Evolutionary conservation across 2,113 vertebrate species (phyloP).

Genomic region (Rana temporaria): DNA sequence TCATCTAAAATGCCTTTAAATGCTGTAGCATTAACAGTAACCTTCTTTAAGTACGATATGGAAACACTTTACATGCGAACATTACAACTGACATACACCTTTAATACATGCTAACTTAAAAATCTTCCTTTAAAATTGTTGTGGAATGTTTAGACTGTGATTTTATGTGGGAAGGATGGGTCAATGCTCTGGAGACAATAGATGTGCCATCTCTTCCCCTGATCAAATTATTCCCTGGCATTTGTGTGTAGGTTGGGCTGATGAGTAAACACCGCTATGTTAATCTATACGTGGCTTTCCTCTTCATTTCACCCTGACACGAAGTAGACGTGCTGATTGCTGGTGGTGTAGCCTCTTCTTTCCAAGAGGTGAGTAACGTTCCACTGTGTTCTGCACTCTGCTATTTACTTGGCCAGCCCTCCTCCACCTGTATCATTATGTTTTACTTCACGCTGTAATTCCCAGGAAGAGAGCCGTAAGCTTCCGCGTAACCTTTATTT

Average conservation of each 20-base stretch:
- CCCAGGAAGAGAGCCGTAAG: slow-evolving; percentile 81
- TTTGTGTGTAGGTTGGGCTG: slow-evolving; percentile 13
- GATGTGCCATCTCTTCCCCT: slow-evolving; percentile 15
- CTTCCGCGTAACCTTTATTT: slow-evolving; percentile 90
- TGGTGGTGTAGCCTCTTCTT: slow-evolving; percentile 24
- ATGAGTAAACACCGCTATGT: slow-evolving; percentile 36
- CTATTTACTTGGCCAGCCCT: slow-evolving; percentile 14
- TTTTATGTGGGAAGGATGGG: neutral
- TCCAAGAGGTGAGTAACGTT: slow-evolving; percentile 39
- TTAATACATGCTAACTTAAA: no score
- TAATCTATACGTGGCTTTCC: slow-evolving; percentile 32
- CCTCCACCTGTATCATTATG: slow-evolving; percentile 48
- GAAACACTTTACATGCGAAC: no score
- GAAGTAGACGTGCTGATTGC: slow-evolving; percentile 31
- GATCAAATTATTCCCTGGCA: slow-evolving; percentile 21
- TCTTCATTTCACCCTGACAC: slow-evolving; percentile 39
- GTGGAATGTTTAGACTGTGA: neutral
- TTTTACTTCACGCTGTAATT: slow-evolving; percentile 77
- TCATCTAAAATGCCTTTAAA: no score
- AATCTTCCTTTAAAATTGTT: no score
- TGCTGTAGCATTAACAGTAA: no score
- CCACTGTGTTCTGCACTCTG: slow-evolving; percentile 3
- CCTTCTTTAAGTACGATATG: no score
- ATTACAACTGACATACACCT: no score
- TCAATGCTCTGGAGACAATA: neutral